Percentiles rank a stretch among this genome's conserved stretches.
These are phyloP conservation scores for Pyrochroa serraticornis DNA, from an alignment of 2,888 invertebrate genomes.

Conservation along the genomic window DNA sequence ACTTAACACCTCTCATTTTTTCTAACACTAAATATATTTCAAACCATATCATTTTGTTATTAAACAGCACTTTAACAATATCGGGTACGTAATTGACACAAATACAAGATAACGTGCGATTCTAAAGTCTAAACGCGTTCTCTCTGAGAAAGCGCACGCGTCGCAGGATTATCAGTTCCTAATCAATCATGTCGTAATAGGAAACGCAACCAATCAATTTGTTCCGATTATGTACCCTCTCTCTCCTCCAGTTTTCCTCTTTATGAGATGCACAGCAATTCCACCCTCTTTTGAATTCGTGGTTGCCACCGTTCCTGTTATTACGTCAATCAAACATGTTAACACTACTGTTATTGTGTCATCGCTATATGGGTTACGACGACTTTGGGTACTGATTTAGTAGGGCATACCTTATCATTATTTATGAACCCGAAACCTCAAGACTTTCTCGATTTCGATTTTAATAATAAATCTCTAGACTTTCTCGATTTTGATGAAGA, in stretches of 20 bases:
- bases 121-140: constrained; percentile 20
- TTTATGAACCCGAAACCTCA: too few species aligned
- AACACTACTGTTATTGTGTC: too few species aligned
- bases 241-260: constrained; percentile 7
- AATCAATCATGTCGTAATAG: constrained; percentile 51
- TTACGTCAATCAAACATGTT: constrained; percentile 8
- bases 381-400: too few species aligned
- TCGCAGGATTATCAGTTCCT: constrained; percentile 41
- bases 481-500: too few species aligned
- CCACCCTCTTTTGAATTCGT: constrained; percentile 14
- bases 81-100: constrained; percentile 7
- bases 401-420: too few species aligned
- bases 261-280: constrained; percentile 3
- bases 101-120: constrained; percentile 7
- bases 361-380: too few species aligned
- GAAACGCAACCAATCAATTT: constrained; percentile 44
- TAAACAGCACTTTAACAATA: neutral
- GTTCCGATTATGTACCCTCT: too few species aligned
- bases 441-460: too few species aligned
- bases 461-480: too few species aligned
- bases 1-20: constrained; percentile 6
- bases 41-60: neutral
- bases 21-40: neutral
- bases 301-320: constrained; percentile 10
- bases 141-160: constrained; percentile 37